phyloP scores from a whole-genome alignment of 2,888 invertebrate species.

The Belgica antarctica region DNA sequence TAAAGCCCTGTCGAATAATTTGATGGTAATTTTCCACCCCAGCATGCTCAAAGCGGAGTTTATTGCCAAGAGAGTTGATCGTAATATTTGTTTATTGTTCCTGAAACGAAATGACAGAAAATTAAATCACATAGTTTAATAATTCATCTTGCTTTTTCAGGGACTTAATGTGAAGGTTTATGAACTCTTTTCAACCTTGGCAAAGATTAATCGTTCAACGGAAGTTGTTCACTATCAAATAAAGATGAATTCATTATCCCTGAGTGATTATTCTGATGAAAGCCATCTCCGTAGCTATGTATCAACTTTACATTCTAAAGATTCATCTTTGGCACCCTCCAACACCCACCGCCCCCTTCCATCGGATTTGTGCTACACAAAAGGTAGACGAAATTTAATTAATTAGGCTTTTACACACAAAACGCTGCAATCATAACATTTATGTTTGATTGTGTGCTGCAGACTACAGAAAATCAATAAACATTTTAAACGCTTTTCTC shows the following conservation, averaged over 20 bases:
- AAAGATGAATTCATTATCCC: neutral
- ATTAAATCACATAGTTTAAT: conserved; percentile 16
- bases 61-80: too few relatives aligned
- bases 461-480: conserved; percentile 35
- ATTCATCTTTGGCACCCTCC: neutral
- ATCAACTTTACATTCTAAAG: conserved; percentile 14
- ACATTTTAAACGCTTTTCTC: conserved; percentile 19
- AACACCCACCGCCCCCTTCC: neutral
- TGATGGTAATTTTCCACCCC: too few relatives aligned
- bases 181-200: neutral
- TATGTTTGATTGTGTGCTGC: conserved; percentile 24
- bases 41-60: neutral
- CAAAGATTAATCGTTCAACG: too few relatives aligned
- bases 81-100: conserved; percentile 3
- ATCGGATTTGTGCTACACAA: neutral
- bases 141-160: neutral
- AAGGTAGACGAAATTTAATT: conserved; percentile 35
- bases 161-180: neutral
- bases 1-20: too few relatives aligned
- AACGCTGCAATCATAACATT: conserved; percentile 34
- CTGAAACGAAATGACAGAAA: neutral
- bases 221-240: too few relatives aligned
- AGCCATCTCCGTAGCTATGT: neutral
- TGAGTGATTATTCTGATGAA: neutral
- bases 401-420: conserved; percentile 36